These are phyloP conservation scores for Picathartes gymnocephalus DNA, from an alignment of 2,113 vertebrate genomes.

Conservation along the genomic window DNA sequence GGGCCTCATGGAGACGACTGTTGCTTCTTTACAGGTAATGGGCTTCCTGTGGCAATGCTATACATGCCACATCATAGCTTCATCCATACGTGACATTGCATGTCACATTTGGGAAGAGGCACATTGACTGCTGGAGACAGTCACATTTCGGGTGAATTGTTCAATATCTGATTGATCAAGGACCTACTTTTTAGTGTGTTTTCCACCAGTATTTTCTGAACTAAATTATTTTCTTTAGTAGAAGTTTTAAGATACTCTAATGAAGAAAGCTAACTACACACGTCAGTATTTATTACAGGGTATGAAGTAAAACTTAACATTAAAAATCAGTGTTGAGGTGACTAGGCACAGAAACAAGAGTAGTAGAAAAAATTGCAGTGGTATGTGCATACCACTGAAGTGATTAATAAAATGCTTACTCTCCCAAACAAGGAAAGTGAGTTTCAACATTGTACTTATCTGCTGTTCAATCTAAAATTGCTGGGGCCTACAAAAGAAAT, in stretches of 20 bases:
- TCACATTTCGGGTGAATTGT: neutral
- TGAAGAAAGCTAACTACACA: neutral
- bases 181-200: neutral
- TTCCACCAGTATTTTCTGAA: neutral
- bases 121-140: neutral
- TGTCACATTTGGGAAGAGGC: neutral
- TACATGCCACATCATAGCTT: neutral
- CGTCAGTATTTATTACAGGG: neutral
- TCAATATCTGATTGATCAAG: neutral
- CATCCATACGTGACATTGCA: neutral
- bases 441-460: conserved; percentile 31
- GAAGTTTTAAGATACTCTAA: neutral
- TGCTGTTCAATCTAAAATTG: conserved; percentile 22
- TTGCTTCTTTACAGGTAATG: neutral
- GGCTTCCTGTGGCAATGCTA: neutral
- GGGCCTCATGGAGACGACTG: neutral
- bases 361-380: neutral
- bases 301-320: neutral
- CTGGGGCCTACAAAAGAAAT: conserved; percentile 20
- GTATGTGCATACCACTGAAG: neutral
- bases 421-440: conserved; percentile 32
- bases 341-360: neutral
- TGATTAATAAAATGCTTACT: conserved; percentile 34
- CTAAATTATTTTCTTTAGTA: neutral
- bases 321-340: neutral